Percentiles rank a stretch among this genome's conserved stretches.
Conservation (phyloP, 2,888 invertebrate species). For the Teleogryllus oceanicus region DNA sequence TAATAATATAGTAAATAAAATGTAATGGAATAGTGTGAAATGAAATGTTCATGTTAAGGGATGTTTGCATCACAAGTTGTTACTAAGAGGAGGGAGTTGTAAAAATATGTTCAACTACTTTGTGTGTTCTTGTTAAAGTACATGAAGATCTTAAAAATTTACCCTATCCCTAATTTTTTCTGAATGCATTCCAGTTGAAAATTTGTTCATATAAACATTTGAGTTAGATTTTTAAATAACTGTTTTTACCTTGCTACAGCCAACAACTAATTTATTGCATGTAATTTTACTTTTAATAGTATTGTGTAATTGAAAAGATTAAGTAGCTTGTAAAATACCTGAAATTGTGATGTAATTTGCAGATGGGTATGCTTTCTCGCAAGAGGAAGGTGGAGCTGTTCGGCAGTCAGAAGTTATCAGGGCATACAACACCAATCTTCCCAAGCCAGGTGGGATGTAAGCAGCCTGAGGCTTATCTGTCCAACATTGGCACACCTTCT, state of each 20-base stretch:
- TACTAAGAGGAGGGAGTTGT: no score
- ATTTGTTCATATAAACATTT: no score
- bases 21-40: no score
- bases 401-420: conserved; percentile 93
- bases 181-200: no score
- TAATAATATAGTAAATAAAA: no score
- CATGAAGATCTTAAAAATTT: no score
- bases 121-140: no score
- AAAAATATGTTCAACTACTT: no score
- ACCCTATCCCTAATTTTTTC: no score
- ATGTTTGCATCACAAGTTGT: no score
- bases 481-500: not conserved
- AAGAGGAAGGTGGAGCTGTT: conserved; percentile 96
- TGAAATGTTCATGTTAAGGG: no score
- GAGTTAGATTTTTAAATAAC: no score
- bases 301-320: not conserved
- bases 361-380: conserved; percentile 99
- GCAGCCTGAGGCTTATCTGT: not conserved
- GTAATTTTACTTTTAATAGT: conserved; percentile 18
- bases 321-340: not conserved
- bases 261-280: not conserved
- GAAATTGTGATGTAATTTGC: conserved; percentile 36
- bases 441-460: conserved; percentile 72
- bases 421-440: conserved; percentile 90
- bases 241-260: not conserved